Conservation (phyloP, 2,113 vertebrate genomes). For the Azemiops feae region DNA sequence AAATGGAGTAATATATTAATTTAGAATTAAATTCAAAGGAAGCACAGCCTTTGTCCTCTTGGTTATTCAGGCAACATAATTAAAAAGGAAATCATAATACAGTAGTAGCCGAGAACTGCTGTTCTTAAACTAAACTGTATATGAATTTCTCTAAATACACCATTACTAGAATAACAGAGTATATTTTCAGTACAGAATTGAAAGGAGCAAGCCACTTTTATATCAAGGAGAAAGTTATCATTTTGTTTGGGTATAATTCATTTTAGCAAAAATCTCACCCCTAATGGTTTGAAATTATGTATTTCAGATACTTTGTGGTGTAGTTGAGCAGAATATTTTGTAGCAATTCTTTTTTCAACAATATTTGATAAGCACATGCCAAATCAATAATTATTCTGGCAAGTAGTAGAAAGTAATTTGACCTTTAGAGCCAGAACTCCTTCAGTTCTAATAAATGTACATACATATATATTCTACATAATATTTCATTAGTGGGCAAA, state of each 20-base stretch:
- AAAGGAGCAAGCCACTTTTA: not conserved
- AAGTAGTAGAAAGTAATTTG: not conserved
- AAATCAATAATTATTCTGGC: not conserved
- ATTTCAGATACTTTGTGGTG: not conserved
- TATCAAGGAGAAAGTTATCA: not conserved
- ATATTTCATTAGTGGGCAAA: not conserved
- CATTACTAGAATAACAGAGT: not conserved
- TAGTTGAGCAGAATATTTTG: not conserved
- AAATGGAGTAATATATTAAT: not conserved
- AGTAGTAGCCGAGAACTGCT: not conserved
- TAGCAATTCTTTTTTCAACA: not conserved
- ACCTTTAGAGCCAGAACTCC: not conserved
- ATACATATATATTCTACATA: not conserved
- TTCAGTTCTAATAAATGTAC: not conserved
- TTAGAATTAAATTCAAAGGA: not conserved
- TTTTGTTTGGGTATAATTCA: not conserved
- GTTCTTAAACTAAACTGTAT: not conserved
- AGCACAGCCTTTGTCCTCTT: not conserved
- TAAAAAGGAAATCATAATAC: not conserved
- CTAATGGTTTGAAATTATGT: not conserved
- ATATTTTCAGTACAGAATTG: not conserved
- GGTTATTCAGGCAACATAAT: not conserved
- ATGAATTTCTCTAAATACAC: not conserved
- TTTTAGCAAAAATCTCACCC: not conserved
- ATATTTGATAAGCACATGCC: not conserved